Conservation (phyloP, 1,140 invertebrate genomes). For the Mamestra configurata region DNA sequence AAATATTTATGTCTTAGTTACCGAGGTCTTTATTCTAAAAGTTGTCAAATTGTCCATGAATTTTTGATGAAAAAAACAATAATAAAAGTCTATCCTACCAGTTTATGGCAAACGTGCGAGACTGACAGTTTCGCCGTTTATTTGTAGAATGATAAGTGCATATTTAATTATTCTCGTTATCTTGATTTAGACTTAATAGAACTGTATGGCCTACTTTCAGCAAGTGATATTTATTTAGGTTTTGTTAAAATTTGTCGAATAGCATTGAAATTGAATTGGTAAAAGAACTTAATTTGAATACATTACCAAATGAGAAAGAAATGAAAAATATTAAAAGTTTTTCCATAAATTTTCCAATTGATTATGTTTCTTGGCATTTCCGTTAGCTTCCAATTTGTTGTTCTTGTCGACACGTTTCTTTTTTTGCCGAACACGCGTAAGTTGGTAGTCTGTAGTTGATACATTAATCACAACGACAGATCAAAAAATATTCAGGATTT, state of each 20-base stretch:
- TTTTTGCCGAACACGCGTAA: not conserved
- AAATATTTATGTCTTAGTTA: not conserved
- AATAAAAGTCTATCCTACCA: not conserved
- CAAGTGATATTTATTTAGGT: conserved; percentile 13
- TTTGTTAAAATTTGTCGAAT: not conserved
- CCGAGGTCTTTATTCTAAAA: not conserved
- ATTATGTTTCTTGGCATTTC: not conserved
- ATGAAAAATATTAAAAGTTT: not conserved
- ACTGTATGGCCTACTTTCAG: conserved; percentile 30
- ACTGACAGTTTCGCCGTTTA: conserved; percentile 40
- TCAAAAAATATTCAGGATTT: conserved; percentile 22
- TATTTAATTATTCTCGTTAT: conserved; percentile 46
- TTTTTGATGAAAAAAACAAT: conserved; percentile 20
- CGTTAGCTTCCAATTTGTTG: not conserved
- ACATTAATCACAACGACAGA: conserved; percentile 15
- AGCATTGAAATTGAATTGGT: not conserved
- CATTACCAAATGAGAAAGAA: not conserved
- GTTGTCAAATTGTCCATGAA: not conserved
- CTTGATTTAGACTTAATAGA: conserved; percentile 39
- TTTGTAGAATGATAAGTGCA: conserved; percentile 54
- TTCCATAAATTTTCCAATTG: not conserved
- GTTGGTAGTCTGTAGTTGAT: not conserved
- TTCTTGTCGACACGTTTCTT: not conserved
- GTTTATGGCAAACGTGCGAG: conserved; percentile 1
- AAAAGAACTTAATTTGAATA: not conserved